phyloP scores from a whole-genome alignment of 1,140 invertebrate species.

The Brachionus asplanchnoidis region DNA sequence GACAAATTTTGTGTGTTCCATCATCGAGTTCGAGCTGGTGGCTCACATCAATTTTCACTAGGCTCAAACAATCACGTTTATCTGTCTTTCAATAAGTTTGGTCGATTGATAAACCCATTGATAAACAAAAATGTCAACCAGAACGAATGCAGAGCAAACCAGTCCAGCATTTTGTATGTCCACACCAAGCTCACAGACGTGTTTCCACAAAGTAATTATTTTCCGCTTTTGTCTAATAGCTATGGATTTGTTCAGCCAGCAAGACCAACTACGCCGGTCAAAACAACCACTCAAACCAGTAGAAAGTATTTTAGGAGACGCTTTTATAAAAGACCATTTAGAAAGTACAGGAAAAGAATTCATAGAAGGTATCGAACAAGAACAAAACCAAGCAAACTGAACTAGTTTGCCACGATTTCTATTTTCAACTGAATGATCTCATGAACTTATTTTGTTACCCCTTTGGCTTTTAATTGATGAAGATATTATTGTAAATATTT shows the following conservation, averaged over 20 bases:
- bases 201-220: background rate
- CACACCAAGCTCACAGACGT: slow-evolving; percentile 36
- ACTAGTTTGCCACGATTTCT: background rate
- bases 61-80: slow-evolving; percentile 12
- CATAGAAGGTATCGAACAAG: background rate
- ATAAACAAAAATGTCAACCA: background rate
- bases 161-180: background rate
- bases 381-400: background rate
- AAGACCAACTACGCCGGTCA: background rate
- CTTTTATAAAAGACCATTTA: background rate
- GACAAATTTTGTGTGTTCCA: slow-evolving; percentile 24
- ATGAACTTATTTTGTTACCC: background rate
- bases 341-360: background rate
- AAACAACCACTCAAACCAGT: background rate
- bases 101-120: slow-evolving; percentile 11
- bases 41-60: background rate
- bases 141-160: background rate
- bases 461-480: background rate
- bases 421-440: background rate
- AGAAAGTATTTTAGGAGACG: background rate
- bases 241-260: background rate
- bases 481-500: background rate
- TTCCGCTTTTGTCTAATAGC: background rate
- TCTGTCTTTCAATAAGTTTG: slow-evolving; percentile 33
- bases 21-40: background rate